A percentile compares a stretch with the other conserved stretches of the same genome.
Evolutionary conservation across 2,113 vertebrate species (phyloP).

Genomic region (Alosa alosa): DNA sequence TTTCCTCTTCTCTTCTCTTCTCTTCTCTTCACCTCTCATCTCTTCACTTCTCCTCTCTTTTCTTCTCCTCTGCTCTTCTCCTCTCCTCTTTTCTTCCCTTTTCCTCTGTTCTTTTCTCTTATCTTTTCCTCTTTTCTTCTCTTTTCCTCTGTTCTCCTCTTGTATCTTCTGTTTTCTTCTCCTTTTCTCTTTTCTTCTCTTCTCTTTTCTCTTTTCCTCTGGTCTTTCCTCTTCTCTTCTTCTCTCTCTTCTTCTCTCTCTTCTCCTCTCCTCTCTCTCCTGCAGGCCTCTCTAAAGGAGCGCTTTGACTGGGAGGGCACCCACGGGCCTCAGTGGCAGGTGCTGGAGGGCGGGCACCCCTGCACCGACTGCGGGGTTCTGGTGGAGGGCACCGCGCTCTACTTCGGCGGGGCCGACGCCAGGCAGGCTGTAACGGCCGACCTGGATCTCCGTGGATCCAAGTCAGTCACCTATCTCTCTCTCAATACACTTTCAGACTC

Average conservation of each 20-base stretch:
- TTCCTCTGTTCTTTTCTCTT: not conserved
- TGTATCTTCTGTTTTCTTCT: not conserved
- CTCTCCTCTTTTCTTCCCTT: too few species aligned
- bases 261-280: not conserved
- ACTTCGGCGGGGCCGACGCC: slow-evolving; percentile 88
- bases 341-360: slow-evolving; percentile 87
- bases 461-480: slow-evolving; percentile 72
- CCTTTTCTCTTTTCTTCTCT: not conserved
- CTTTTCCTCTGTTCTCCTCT: not conserved
- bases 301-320: slow-evolving; percentile 93
- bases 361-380: slow-evolving; percentile 92
- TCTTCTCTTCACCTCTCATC: not conserved
- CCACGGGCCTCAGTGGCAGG: slow-evolving; percentile 89
- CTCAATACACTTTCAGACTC: not conserved
- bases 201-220: not conserved
- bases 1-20: not conserved
- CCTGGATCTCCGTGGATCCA: slow-evolving; percentile 91
- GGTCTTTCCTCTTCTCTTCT: not conserved
- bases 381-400: slow-evolving; percentile 89
- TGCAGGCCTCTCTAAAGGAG: slow-evolving; percentile 90
- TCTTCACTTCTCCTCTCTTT: too few species aligned
- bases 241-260: not conserved
- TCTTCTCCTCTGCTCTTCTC: too few species aligned
- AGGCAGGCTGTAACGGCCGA: slow-evolving; percentile 91
- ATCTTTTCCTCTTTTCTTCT: not conserved